Evolutionary conservation across 2,888 invertebrate species (phyloP).

Genomic region (Cyaniris semiargus): DNA sequence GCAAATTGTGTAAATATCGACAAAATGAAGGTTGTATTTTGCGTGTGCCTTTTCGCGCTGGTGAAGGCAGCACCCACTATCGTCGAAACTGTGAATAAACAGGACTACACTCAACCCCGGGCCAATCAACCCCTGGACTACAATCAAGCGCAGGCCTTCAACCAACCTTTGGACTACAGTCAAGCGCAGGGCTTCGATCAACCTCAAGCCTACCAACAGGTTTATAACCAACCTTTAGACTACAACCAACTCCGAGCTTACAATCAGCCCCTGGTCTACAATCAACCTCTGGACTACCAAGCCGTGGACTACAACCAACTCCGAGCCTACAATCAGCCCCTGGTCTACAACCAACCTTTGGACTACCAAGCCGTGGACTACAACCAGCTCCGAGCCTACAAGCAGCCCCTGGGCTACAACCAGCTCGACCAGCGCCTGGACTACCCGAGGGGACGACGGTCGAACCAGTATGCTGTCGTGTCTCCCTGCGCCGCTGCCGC

Average conservation of each 20-base stretch:
- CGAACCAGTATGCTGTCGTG: slow-evolving; percentile 37
- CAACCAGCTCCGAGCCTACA: not conserved
- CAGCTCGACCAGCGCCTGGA: slow-evolving; percentile 32
- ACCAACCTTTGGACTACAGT: not conserved
- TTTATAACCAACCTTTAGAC: slow-evolving; percentile 10
- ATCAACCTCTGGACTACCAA: slow-evolving; percentile 34
- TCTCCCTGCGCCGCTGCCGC: slow-evolving; percentile 58
- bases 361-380: slow-evolving; percentile 31
- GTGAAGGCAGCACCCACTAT: slow-evolving; percentile 48
- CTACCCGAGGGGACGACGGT: slow-evolving; percentile 38
- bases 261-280: slow-evolving; percentile 19
- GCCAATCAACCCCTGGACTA: slow-evolving; percentile 30
- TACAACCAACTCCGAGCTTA: slow-evolving; percentile 24
- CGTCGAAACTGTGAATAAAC: slow-evolving; percentile 31
- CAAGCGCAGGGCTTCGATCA: not conserved
- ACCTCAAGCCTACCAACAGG: not conserved
- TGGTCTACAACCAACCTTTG: slow-evolving; percentile 29
- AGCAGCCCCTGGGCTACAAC: slow-evolving; percentile 26
- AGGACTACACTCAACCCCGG: not conserved
- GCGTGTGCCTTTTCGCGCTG: slow-evolving; percentile 47
- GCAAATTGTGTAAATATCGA: slow-evolving; percentile 48
- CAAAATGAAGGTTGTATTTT: slow-evolving; percentile 57
- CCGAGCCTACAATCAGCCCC: not conserved
- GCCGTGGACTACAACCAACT: slow-evolving; percentile 32
- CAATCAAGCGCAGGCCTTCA: slow-evolving; percentile 28